Evolutionary conservation across 2,888 invertebrate genomes (phyloP), one percentile per base, ranked within the genome.

Genomic region (Melitaea athalia): DNA sequence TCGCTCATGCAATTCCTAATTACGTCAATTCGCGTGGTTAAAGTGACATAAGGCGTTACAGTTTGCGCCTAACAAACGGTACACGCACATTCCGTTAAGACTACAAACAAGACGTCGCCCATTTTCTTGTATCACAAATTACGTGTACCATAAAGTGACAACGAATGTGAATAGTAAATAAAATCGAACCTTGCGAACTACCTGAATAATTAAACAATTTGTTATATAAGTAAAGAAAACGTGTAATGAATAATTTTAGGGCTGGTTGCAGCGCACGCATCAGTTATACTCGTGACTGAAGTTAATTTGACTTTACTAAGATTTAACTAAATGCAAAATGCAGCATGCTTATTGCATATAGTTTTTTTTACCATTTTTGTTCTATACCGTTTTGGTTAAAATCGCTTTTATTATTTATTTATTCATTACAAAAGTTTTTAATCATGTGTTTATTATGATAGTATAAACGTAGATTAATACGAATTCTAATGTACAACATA

Each of bases 31-130:
- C 86, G 87, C 91, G 90, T 91, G 90, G 86, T 72, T 80, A 71
- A 86, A 88, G 84, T 92, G 91, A 91, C 87, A 91, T 91, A 91
- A 91, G 85, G 77, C 76, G 81, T 87, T 89, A 86, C 86, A 86
- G 79, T 86, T 84, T 78, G 77, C 77, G 76, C 77, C 77, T 79
- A 79, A 81, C 78, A 79, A 82, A 84, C 77, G 77, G 76, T 78
- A 78, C 78, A 78, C 72, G 68, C 73, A 60, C 59, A 50, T 55
- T 17, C 47, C 47, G 66, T 60, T 60, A 62, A 63, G 72, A 72
- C 70, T 70, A 60, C 72, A 65, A 72, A 70, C 70, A 70, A 70
- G 62, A 62, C 64, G 1, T 50, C n/a, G 53, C 63, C 55, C 62
- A 60, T 43, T 52, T 61, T 45, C n/a, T 47, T 55, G 64, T 62